Conservation (phyloP, 2,888 invertebrate genomes). For the Tinea semifulvella region DNA sequence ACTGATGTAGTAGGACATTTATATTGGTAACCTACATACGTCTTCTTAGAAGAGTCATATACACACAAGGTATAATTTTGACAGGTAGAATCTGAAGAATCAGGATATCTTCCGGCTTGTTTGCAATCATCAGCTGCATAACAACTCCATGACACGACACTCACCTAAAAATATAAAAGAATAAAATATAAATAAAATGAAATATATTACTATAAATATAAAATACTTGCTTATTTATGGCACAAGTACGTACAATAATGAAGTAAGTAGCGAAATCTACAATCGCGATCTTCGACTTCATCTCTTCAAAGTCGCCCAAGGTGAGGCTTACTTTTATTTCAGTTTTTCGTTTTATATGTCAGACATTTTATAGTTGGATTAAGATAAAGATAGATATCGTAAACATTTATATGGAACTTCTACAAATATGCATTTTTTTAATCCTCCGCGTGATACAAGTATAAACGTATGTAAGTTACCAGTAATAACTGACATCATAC, state of each 20-base stretch:
- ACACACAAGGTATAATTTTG: conserved; percentile 49
- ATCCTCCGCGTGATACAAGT: too few species aligned
- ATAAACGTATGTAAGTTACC: too few species aligned
- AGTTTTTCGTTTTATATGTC: neutral
- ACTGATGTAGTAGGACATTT: conserved; percentile 47
- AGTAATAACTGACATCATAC: too few species aligned
- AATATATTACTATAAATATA: neutral
- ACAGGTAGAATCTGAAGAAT: conserved; percentile 44
- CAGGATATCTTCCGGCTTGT: conserved; percentile 39
- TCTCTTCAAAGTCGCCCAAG: conserved; percentile 1
- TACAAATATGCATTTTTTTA: too few species aligned
- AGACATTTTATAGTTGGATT: neutral
- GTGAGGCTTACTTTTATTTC: neutral
- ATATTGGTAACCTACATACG: conserved; percentile 39
- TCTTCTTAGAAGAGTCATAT: conserved; percentile 25
- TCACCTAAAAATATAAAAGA: neutral
- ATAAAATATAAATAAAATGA: neutral
- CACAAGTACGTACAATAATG: neutral
- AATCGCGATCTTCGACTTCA: neutral
- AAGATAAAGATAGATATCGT: too few species aligned
- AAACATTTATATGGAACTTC: too few species aligned
- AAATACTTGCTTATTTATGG: neutral
- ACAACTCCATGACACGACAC: neutral
- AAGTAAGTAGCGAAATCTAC: neutral
- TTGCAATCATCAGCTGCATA: conserved; percentile 36